Conservation (phyloP, 2,797 vertebrate genomes). For the Siniperca scherzeri region DNA sequence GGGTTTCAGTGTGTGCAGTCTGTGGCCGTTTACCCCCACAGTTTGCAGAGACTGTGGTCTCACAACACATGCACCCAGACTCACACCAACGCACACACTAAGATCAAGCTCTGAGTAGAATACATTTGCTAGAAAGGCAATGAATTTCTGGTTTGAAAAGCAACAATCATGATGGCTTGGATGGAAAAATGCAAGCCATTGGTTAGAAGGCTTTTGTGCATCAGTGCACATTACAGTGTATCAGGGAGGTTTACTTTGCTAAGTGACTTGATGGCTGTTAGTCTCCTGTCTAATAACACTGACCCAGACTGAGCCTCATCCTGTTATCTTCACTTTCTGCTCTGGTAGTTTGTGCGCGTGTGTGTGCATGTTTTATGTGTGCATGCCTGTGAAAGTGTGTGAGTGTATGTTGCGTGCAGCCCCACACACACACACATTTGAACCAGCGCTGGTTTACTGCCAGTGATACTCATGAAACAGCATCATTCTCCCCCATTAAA, state of each 20-base stretch:
- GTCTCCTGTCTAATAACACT: conserved; percentile 69
- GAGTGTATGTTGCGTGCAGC: conserved; percentile 18
- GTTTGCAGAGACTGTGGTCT: conserved; percentile 71
- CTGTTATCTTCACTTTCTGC: conserved; percentile 70
- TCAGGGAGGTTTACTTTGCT: conserved; percentile 54
- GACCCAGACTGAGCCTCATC: conserved; percentile 64
- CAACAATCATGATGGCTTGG: conserved; percentile 29
- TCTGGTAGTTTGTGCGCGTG: background rate
- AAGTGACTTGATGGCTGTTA: conserved; percentile 55
- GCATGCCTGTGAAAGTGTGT: background rate
- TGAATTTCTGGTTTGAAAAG: conserved; percentile 50
- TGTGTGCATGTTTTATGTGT: conserved; percentile 14
- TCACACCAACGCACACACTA: conserved; percentile 38
- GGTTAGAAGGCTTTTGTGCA: conserved; percentile 29
- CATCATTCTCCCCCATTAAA: conserved; percentile 68
- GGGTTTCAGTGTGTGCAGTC: conserved; percentile 76
- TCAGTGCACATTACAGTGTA: conserved; percentile 29
- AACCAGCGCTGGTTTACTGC: conserved; percentile 60
- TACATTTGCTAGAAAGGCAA: conserved; percentile 30
- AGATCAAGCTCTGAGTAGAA: conserved; percentile 47
- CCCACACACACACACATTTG: conserved; percentile 18
- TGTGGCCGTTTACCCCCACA: conserved; percentile 67
- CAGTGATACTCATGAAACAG: conserved; percentile 74
- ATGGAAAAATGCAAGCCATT: conserved; percentile 45
- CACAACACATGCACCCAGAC: conserved; percentile 43